Evolutionary conservation across 2,113 vertebrate genomes (phyloP).

Genomic region (Myrmecobius fasciatus): DNA sequence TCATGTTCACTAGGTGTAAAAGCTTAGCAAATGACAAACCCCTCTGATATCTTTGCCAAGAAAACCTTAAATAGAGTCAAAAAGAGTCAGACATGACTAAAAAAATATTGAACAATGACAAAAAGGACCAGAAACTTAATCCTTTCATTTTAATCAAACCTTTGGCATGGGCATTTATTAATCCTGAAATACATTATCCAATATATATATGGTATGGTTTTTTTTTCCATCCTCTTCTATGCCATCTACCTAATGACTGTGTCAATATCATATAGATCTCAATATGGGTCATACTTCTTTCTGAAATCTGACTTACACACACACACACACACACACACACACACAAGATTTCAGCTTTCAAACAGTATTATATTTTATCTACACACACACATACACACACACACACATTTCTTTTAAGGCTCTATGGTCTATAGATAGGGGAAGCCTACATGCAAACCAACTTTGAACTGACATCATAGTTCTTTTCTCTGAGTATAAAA

Average conservation of each 20-base stretch:
- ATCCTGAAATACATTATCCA: not conserved
- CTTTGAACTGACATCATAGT: conserved; percentile 27
- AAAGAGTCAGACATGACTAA: too few relatives aligned
- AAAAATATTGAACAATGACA: too few relatives aligned
- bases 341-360: not conserved
- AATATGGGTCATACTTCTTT: not conserved
- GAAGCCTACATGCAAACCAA: not conserved
- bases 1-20: conserved; percentile 74
- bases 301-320: not conserved
- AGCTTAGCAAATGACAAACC: conserved; percentile 53
- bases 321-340: not conserved
- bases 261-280: not conserved
- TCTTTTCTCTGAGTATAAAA: not conserved
- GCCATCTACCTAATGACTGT: not conserved
- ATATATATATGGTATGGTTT: not conserved
- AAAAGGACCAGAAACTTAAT: not conserved
- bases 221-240: not conserved
- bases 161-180: not conserved
- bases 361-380: not conserved
- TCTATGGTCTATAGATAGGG: not conserved
- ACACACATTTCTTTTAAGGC: not conserved
- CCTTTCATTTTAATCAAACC: not conserved
- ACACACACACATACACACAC: too few relatives aligned
- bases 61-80: too few relatives aligned
- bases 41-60: too few relatives aligned